A percentile compares a stretch with the other conserved stretches of the same genome.
Conservation (phyloP, 2,113 vertebrate species). For the Loxodonta africana region DNA sequence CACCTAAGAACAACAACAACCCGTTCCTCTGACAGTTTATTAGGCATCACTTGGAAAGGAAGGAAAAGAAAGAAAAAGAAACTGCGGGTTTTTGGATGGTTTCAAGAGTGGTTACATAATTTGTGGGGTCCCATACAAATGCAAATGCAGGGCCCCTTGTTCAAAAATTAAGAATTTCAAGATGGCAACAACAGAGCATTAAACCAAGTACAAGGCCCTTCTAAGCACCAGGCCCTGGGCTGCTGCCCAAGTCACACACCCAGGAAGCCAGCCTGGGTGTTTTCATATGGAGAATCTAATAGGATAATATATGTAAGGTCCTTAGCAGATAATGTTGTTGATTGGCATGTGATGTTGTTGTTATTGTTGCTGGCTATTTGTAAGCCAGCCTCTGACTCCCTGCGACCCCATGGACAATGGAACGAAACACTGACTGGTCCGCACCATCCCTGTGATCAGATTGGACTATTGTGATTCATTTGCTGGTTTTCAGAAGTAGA, state of each 20-base stretch:
- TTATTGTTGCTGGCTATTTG: not conserved
- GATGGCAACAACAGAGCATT: not conserved
- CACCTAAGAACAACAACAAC: too few relatives aligned
- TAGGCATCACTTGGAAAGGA: not conserved
- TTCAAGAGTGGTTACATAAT: not conserved
- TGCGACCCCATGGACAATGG: not conserved
- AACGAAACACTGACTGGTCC: not conserved
- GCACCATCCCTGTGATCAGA: not conserved
- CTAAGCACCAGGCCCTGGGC: not conserved
- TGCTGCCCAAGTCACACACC: not conserved
- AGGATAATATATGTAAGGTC: not conserved
- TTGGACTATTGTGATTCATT: not conserved
- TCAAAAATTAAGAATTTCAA: slow-evolving; percentile 41
- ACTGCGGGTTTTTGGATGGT: not conserved
- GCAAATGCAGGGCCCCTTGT: not conserved
- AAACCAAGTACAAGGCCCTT: not conserved
- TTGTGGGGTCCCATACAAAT: not conserved
- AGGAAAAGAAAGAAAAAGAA: slow-evolving; percentile 10
- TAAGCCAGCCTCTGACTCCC: not conserved
- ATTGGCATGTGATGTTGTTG: not conserved
- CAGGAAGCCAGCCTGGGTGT: not conserved
- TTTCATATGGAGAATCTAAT: not conserved
- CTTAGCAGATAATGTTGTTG: too few relatives aligned
- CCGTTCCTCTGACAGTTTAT: not conserved
- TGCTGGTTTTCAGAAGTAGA: not conserved